phyloP scores from a whole-genome alignment of 2,888 invertebrate genomes.

The Spisula solida region DNA sequence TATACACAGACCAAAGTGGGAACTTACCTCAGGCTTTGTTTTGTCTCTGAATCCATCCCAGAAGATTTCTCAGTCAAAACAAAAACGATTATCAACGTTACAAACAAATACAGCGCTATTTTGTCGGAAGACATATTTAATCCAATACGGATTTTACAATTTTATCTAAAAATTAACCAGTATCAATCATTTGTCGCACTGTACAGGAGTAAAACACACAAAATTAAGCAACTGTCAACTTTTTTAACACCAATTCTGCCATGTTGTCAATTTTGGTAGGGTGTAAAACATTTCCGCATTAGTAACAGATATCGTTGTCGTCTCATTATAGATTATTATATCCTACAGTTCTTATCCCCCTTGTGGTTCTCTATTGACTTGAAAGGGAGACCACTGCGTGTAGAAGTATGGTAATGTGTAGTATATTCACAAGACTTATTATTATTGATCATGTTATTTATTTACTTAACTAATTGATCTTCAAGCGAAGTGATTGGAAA shows the following conservation, averaged over 20 bases:
- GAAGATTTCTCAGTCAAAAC: constrained; percentile 63
- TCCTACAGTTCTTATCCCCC: too few species aligned
- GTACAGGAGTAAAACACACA: background rate
- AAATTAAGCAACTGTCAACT: constrained; percentile 36
- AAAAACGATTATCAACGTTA: constrained; percentile 70
- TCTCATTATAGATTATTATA: background rate
- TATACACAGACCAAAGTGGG: background rate
- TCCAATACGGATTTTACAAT: background rate
- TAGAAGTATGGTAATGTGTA: too few species aligned
- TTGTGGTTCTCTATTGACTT: too few species aligned
- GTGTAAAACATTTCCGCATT: background rate
- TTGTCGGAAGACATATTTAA: constrained; percentile 23
- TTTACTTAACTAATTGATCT: too few species aligned
- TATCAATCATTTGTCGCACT: background rate
- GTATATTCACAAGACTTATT: too few species aligned
- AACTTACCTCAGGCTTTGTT: constrained; percentile 75
- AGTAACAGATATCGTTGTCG: background rate
- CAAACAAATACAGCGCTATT: constrained; percentile 40
- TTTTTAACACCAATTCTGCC: constrained; percentile 45
- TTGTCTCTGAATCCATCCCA: constrained; percentile 77
- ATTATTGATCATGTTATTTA: too few species aligned
- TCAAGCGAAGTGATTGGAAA: too few species aligned
- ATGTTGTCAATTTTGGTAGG: constrained; percentile 58
- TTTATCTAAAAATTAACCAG: background rate
- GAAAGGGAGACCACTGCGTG: too few species aligned